phyloP scores from a whole-genome alignment of 2,113 vertebrate genomes.

The Gulo gulo region DNA sequence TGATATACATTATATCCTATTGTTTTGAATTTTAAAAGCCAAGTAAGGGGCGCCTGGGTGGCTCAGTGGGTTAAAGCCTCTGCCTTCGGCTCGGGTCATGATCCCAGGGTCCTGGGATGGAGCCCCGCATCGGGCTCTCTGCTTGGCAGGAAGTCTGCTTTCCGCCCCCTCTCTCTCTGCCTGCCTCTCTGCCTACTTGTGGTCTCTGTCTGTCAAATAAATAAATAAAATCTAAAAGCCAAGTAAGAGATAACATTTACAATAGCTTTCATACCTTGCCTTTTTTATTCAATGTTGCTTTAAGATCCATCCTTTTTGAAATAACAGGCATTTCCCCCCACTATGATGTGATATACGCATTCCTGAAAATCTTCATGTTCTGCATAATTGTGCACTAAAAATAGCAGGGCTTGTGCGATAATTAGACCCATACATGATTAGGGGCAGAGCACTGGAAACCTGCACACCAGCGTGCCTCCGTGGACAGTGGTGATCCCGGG shows the following conservation, averaged over 20 bases:
- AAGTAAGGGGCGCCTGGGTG: no score
- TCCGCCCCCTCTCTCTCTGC: no score
- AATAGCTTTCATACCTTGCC: not conserved
- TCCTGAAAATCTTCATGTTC: slow-evolving; percentile 46
- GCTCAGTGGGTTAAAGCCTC: no score
- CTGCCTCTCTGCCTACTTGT: no score
- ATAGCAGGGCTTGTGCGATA: slow-evolving; percentile 30
- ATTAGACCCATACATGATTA: slow-evolving; percentile 45
- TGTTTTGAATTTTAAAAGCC: slow-evolving; percentile 25
- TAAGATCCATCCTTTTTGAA: slow-evolving; percentile 29
- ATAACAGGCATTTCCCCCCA: not conserved
- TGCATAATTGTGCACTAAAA: slow-evolving; percentile 60
- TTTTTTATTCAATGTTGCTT: slow-evolving; percentile 39
- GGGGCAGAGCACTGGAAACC: slow-evolving; percentile 8
- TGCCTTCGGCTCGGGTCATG: no score
- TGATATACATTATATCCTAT: not conserved
- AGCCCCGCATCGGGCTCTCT: no score
- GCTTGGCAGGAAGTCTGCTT: no score
- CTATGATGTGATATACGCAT: slow-evolving; percentile 17
- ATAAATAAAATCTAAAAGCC: no score
- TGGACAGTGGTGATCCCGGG: no score
- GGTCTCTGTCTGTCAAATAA: no score
- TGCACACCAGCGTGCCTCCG: not conserved
- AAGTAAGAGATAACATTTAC: not conserved
- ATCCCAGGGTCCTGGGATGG: no score